These are phyloP conservation scores for Hydropotes inermis DNA, from an alignment of 2,113 vertebrate genomes.

Conservation along the genomic window DNA sequence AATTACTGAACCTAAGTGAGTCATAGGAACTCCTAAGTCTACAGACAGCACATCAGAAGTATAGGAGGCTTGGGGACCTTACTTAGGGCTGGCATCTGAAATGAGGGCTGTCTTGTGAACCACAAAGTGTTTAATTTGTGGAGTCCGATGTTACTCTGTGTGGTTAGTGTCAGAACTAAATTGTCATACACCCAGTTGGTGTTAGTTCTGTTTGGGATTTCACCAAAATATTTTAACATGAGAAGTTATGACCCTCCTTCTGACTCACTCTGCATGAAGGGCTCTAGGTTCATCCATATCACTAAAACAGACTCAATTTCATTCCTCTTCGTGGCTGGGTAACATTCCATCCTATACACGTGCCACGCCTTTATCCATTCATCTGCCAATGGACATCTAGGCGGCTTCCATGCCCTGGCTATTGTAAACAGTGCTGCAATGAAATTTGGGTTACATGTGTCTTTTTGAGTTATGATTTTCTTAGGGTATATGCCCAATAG, in stretches of 20 bases:
- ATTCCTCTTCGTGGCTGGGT: background rate
- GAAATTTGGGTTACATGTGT: background rate
- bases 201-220: background rate
- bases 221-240: background rate
- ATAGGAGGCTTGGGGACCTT: background rate
- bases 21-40: background rate
- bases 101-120: background rate
- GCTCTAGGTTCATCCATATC: background rate
- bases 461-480: background rate
- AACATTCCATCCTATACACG: background rate
- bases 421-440: background rate
- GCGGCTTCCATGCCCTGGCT: background rate
- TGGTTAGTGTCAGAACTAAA: background rate
- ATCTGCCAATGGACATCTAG: background rate
- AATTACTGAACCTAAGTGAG: background rate
- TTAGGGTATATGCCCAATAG: background rate
- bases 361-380: background rate
- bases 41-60: background rate
- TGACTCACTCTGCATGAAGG: background rate
- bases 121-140: background rate
- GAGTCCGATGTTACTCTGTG: background rate
- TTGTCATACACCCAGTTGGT: background rate
- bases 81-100: background rate
- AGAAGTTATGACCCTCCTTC: background rate
- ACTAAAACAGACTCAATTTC: background rate